These are phyloP conservation scores for Limnephilus rhombicus DNA, from an alignment of 2,888 invertebrate genomes.

Conservation along the genomic window DNA sequence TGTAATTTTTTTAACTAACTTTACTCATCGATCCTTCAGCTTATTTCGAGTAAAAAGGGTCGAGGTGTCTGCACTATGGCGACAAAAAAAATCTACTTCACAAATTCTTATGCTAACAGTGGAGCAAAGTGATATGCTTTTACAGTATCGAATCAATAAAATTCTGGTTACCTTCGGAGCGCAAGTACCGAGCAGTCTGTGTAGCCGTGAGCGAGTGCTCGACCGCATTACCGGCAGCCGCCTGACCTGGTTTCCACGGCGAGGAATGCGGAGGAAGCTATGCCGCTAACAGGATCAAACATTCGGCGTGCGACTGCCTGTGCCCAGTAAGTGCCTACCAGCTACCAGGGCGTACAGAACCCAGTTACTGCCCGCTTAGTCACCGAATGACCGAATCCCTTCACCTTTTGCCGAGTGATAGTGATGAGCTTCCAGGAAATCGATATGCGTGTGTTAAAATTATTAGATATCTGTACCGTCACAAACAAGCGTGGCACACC, in stretches of 20 bases:
- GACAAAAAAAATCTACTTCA: too few species aligned
- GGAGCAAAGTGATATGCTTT: not conserved
- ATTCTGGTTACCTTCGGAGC: slow-evolving; percentile 36
- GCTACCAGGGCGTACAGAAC: not conserved
- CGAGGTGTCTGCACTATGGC: too few species aligned
- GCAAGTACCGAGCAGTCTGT: not conserved
- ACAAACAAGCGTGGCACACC: not conserved
- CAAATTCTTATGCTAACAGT: not conserved
- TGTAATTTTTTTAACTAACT: too few species aligned
- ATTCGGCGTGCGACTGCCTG: not conserved
- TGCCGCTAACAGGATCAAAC: slow-evolving; percentile 45
- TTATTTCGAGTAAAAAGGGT: too few species aligned
- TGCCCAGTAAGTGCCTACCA: not conserved
- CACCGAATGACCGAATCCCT: not conserved
- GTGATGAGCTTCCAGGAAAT: not conserved
- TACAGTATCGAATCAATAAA: slow-evolving; percentile 3
- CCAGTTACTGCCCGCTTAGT: not conserved
- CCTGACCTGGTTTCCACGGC: slow-evolving; percentile 54
- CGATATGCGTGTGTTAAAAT: not conserved
- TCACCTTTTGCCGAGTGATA: not conserved
- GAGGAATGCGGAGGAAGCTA: slow-evolving; percentile 52
- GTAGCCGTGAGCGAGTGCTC: slow-evolving; percentile 42
- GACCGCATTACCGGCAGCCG: slow-evolving; percentile 45
- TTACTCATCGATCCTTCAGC: too few species aligned
- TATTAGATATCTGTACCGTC: not conserved